Evolutionary conservation across 2,113 vertebrate species (phyloP).

Genomic region (Sebastes fasciatus): DNA sequence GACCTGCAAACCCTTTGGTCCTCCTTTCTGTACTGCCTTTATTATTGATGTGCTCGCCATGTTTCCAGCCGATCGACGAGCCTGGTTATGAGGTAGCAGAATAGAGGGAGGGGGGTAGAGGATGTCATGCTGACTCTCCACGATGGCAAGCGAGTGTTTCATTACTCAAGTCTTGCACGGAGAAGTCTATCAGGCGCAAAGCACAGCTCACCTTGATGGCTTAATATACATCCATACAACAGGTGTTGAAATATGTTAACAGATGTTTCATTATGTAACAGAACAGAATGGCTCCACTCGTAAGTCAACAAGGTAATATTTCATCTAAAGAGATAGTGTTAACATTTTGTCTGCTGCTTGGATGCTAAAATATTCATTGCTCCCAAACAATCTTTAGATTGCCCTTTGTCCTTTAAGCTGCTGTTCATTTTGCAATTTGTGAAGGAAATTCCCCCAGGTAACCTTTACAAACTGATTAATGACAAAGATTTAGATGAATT

Average conservation of each 20-base stretch:
- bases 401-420: slow-evolving; percentile 76
- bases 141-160: slow-evolving; percentile 59
- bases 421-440: slow-evolving; percentile 75
- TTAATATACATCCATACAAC: slow-evolving; percentile 70
- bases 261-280: slow-evolving; percentile 79
- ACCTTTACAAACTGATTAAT: slow-evolving; percentile 79
- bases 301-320: slow-evolving; percentile 75
- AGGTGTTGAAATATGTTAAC: slow-evolving; percentile 74
- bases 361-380: slow-evolving; percentile 76
- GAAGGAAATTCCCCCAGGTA: slow-evolving; percentile 58
- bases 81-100: slow-evolving; percentile 71
- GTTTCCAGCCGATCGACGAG: slow-evolving; percentile 66
- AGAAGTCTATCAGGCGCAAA: slow-evolving; percentile 65
- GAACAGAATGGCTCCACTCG: slow-evolving; percentile 60
- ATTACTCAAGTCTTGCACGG: slow-evolving; percentile 52
- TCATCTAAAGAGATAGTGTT: slow-evolving; percentile 71
- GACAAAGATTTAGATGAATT: slow-evolving; percentile 70
- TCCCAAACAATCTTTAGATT: slow-evolving; percentile 76
- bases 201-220: slow-evolving; percentile 66
- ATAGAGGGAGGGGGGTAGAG: slow-evolving; percentile 40
- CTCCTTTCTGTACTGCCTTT: slow-evolving; percentile 66
- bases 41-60: slow-evolving; percentile 77
- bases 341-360: slow-evolving; percentile 66
- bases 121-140: slow-evolving; percentile 64
- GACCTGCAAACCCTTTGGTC: slow-evolving; percentile 73